Base-by-base conservation (phyloP, 2,797 vertebrate genomes). In the Alectoris magna region DNA sequence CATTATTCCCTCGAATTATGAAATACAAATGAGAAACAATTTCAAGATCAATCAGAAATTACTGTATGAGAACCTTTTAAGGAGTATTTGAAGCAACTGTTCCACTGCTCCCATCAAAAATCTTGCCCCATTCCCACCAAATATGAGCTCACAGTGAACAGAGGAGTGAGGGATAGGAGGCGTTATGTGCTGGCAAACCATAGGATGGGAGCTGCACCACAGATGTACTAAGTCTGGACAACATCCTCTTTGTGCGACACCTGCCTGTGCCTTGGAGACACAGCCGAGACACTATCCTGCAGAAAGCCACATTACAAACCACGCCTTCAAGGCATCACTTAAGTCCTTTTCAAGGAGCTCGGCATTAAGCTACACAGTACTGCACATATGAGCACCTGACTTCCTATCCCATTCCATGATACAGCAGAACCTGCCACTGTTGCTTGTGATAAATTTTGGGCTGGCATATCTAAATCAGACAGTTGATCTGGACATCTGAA, bases 231-330 rank as follows among this genome's bases (percentile, higher is more conserved):
- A 38, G 23, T 5, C 70, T 55, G 34, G 18, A n/a, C 56, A 91
- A 14, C 2, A 3, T 62, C 31, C 15, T 55, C 26, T n/a, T 62
- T 17, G 51, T n/a, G 10, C 22, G 56, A 11, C 14, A 44, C 11
- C 43, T 79, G 60, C 73, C 66, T 80, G 44, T 0, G 2, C 59
- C 24, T 18, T 21, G 41, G 26, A 82, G n/a, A 71, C 17, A 11
- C 0, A 69, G 56, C 31, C 75, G 46, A 48, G 67, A 44, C 26
- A 51, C 4, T 9, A 4, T 0, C 6, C 0, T 11, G 22, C 23
- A n/a, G n/a, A 62, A 60, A 60, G 43, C 23, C 34, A 67, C 41
- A n/a, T 31, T 59, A 86, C 23, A 71, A 14, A 64, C 48, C 16
- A 51, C 18, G 15, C 16, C 66, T 74, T 48, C 4, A 0, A 44